Evolutionary conservation across 2,797 vertebrate species (phyloP).

Genomic region (Furcifer pardalis): DNA sequence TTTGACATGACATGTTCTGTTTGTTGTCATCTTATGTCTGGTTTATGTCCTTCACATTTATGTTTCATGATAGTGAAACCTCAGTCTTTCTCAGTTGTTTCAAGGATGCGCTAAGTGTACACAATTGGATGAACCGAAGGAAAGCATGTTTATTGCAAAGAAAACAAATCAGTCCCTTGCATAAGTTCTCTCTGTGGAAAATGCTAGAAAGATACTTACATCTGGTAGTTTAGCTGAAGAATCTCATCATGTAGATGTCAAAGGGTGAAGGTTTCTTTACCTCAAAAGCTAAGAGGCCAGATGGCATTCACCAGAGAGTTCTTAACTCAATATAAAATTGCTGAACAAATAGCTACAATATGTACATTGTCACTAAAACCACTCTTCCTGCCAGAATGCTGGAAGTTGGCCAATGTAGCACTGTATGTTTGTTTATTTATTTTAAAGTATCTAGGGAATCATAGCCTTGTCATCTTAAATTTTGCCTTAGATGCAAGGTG

Average conservation of each 20-base stretch:
- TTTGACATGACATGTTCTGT: no score
- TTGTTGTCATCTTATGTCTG: no score
- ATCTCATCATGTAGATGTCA: background rate
- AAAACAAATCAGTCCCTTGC: background rate
- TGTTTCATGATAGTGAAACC: no score
- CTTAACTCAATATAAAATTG: constrained; percentile 15
- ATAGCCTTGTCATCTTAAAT: background rate
- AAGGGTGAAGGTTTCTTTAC: constrained; percentile 1
- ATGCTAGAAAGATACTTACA: background rate
- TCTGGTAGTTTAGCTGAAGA: constrained; percentile 3
- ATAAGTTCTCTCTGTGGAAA: background rate
- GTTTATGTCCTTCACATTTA: no score
- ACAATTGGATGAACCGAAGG: background rate
- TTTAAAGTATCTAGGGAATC: background rate
- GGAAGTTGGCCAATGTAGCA: constrained; percentile 13
- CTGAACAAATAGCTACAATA: constrained; percentile 34
- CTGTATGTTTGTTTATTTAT: background rate
- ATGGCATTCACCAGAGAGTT: constrained; percentile 32
- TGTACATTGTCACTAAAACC: constrained; percentile 30
- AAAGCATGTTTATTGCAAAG: background rate
- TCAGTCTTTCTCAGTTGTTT: background rate
- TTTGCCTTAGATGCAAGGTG: background rate
- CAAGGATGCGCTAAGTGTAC: background rate
- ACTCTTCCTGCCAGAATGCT: constrained; percentile 20
- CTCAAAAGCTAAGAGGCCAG: background rate